Evolutionary conservation across 2,888 invertebrate species (phyloP).

Genomic region (Eumacrocentrus americanus): DNA sequence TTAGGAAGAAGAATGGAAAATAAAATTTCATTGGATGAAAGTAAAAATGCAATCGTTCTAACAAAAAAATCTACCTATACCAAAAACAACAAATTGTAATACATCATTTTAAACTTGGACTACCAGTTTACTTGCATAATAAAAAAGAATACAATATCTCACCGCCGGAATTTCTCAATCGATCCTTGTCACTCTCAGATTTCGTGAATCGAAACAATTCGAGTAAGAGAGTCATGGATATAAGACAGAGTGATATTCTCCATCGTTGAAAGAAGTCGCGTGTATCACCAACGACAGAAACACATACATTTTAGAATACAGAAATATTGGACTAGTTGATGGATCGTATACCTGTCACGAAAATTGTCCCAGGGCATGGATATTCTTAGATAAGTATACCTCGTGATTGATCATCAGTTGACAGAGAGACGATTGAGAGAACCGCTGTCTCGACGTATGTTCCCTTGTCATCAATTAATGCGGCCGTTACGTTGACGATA

Average conservation of each 20-base stretch:
- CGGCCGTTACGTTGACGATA: neutral
- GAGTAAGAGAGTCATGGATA: too few relatives aligned
- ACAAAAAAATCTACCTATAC: neutral
- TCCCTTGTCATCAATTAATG: constrained; percentile 8
- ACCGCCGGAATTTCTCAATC: too few relatives aligned
- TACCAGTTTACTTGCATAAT: too few relatives aligned
- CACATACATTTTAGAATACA: neutral
- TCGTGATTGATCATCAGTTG: constrained; percentile 7
- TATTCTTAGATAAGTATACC: neutral
- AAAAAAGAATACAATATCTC: too few relatives aligned
- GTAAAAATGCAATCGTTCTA: too few relatives aligned
- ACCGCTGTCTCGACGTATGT: too few relatives aligned
- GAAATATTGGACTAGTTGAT: neutral
- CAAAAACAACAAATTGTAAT: neutral
- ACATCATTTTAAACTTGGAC: too few relatives aligned
- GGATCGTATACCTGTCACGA: neutral
- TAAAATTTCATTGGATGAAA: too few relatives aligned
- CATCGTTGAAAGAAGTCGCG: too few relatives aligned
- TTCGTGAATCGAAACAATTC: too few relatives aligned
- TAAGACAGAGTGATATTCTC: too few relatives aligned
- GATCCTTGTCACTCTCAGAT: too few relatives aligned
- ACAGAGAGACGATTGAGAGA: neutral
- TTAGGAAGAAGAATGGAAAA: neutral
- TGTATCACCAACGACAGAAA: neutral
- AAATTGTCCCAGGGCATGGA: neutral